Base-by-base conservation (phyloP, 2,797 vertebrate genomes). In the Poecilia picta region DNA sequence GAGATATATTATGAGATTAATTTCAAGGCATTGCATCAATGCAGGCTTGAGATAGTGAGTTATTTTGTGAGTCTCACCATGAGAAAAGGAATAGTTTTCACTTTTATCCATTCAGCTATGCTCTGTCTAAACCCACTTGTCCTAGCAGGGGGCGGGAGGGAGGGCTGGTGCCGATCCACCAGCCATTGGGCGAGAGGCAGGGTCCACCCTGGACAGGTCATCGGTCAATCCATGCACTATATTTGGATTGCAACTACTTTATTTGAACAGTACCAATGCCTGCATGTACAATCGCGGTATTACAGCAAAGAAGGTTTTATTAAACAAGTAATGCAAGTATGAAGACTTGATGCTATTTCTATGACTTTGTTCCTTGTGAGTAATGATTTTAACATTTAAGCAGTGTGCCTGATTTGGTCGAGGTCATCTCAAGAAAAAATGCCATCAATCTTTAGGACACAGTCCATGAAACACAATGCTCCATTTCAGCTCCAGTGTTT, bases 371-470 rank as follows among this genome's bases (percentile, higher is more conserved):
- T 86, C 72, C 70, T 83, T 80, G 91, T 53, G 18, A 76, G 72
- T 20, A 62, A 72, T 57, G 57, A 81, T 80, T 86, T 92, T 86
- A 90, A 80, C 87, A 92, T 95, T 92, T 93, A 91, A 84, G 81
- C 77, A 74, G 78, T 59, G 47, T 89, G 88, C 88, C 83, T 87
- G 83, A 87, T 85, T 89, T 82, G 81, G 85, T 87, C 73, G 89
- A 92, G 92, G 91, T 93, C 82, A 46, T 88, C 72, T 90, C 90
- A 85, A 77, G 83, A 89, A 88, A 91, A 95, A 94, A 93, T 93
- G 88, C 90, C 95, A 95, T 95, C 92, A 94, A 91, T 95, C 94
- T 94, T 93, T 90, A 93, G 88, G 92, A 91, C 88, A 92, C 92
- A 93, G 92, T 88, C 90, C 92, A 93, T 94, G 91, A 94, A 94